phyloP scores from a whole-genome alignment of 2,888 invertebrate species.

The Theretra japonica region DNA sequence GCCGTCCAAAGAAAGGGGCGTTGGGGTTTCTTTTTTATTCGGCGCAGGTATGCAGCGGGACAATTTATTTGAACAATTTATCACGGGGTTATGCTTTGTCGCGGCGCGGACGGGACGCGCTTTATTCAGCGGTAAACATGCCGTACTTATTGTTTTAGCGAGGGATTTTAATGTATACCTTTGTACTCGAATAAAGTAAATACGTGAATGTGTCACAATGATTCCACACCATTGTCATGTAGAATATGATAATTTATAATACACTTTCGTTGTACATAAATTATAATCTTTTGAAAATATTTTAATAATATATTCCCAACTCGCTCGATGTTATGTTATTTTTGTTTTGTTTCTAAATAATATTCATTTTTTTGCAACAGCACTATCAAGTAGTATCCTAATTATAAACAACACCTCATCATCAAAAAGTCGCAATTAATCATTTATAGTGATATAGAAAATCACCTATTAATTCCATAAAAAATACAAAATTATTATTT shows the following conservation, averaged over 20 bases:
- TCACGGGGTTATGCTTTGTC: conserved; percentile 34
- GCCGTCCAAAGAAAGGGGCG: conserved; percentile 40
- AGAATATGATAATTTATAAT: neutral
- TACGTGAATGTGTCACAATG: neutral
- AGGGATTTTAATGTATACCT: conserved; percentile 24
- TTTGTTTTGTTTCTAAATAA: too few relatives aligned
- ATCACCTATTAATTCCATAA: too few relatives aligned
- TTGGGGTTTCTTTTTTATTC: conserved; percentile 42
- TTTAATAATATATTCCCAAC: too few relatives aligned
- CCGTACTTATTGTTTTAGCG: conserved; percentile 25
- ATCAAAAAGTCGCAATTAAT: too few relatives aligned
- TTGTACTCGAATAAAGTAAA: conserved; percentile 12
- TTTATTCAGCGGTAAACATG: conserved; percentile 27
- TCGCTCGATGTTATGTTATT: too few relatives aligned
- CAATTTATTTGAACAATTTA: conserved; percentile 50
- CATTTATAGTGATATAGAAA: too few relatives aligned
- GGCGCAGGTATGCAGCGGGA: conserved; percentile 43
- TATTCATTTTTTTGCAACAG: too few relatives aligned
- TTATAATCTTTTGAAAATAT: too few relatives aligned
- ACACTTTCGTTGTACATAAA: too few relatives aligned
- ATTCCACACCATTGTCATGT: neutral
- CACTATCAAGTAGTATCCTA: too few relatives aligned
- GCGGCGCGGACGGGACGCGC: conserved; percentile 12
- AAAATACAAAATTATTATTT: too few relatives aligned
- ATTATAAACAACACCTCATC: too few relatives aligned